Conservation (phyloP, 2,113 vertebrate species). For the Gobius niger region DNA sequence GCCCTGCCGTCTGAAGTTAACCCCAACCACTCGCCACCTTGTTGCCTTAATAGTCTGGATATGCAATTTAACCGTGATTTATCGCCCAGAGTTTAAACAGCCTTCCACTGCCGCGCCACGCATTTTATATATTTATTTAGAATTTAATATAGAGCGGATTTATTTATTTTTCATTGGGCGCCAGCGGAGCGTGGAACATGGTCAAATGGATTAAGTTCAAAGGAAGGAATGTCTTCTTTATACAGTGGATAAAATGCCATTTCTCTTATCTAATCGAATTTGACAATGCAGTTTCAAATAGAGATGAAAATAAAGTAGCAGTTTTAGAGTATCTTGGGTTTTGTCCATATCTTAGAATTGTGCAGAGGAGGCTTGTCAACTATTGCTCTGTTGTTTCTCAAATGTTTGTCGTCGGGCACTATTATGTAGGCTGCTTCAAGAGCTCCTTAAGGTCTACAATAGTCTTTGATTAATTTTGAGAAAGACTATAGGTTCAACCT, state of each 20-base stretch:
- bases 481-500: too few relatives aligned
- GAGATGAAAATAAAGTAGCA: not conserved
- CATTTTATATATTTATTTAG: slow-evolving; percentile 3
- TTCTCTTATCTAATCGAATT: not conserved
- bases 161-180: slow-evolving; percentile 9
- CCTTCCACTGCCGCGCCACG: slow-evolving; percentile 11
- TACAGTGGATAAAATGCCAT: not conserved
- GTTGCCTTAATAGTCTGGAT: slow-evolving; percentile 62
- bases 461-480: too few relatives aligned
- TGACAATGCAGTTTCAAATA: not conserved
- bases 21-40: slow-evolving; percentile 44
- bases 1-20: slow-evolving; percentile 59
- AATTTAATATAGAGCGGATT: slow-evolving; percentile 9
- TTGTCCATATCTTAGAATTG: too few relatives aligned
- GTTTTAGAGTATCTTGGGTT: not conserved
- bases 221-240: not conserved
- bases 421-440: too few relatives aligned
- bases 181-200: slow-evolving; percentile 1
- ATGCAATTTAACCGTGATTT: slow-evolving; percentile 56
- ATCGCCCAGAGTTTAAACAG: slow-evolving; percentile 31
- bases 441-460: too few relatives aligned
- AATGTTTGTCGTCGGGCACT: too few relatives aligned
- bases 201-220: slow-evolving; percentile 10
- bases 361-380: too few relatives aligned
- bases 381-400: too few relatives aligned